Evolutionary conservation across 1,140 invertebrate genomes (phyloP).

Genomic region (Zaprionus davidi): DNA sequence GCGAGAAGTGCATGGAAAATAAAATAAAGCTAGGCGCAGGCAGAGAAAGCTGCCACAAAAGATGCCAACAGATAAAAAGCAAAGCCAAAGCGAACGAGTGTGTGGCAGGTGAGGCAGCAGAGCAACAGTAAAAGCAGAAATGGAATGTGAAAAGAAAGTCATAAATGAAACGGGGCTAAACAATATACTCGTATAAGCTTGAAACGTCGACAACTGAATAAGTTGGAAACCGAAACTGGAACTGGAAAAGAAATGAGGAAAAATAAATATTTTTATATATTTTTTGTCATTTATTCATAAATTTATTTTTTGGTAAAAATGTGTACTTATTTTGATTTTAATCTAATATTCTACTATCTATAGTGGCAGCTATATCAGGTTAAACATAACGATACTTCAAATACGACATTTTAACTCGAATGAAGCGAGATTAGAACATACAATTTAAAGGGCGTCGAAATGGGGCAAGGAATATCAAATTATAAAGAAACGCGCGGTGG

Average conservation of each 20-base stretch:
- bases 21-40: constrained; percentile 45
- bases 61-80: background rate
- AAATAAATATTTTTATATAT: too few relatives aligned
- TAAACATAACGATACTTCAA: too few relatives aligned
- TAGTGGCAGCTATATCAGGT: too few relatives aligned
- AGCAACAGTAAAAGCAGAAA: constrained; percentile 14
- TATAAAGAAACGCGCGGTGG: background rate
- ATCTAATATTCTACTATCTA: too few relatives aligned
- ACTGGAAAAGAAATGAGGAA: background rate
- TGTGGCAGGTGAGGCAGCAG: background rate
- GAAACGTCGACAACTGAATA: constrained; percentile 17
- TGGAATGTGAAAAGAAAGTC: constrained; percentile 8
- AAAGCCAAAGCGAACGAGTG: background rate
- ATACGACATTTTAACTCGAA: too few relatives aligned
- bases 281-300: too few relatives aligned
- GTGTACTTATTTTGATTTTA: too few relatives aligned
- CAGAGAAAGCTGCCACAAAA: background rate
- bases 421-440: too few relatives aligned
- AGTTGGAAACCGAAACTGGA: background rate
- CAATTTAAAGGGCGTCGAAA: background rate
- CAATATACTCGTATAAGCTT: constrained; percentile 49
- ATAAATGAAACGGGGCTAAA: constrained; percentile 37
- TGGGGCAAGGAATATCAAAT: background rate
- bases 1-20: constrained; percentile 43
- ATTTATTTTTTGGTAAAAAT: too few relatives aligned